These are phyloP conservation scores for Pitta sordida DNA, from an alignment of 2,113 vertebrate genomes.

Conservation along the genomic window DNA sequence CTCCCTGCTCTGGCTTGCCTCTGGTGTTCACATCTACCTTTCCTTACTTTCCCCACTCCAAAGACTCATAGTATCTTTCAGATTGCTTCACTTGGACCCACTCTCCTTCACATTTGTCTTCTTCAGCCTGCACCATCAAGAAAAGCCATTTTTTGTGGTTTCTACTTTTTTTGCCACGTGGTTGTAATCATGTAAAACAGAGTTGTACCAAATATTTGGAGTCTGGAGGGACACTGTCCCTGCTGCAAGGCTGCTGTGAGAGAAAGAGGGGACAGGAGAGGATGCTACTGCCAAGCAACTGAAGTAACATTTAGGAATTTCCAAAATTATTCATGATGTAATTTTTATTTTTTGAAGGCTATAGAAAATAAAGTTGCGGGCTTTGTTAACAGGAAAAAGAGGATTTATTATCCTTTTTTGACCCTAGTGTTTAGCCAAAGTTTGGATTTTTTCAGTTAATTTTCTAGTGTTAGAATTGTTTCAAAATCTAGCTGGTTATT, in stretches of 20 bases:
- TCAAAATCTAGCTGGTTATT: slow-evolving; percentile 24
- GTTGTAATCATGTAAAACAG: background rate
- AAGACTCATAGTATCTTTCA: background rate
- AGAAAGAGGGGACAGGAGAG: background rate
- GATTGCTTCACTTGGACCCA: background rate
- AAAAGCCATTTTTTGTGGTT: background rate
- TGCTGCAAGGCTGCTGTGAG: background rate
- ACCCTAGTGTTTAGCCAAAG: background rate
- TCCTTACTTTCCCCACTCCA: background rate
- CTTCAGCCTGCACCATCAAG: background rate
- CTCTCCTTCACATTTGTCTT: background rate
- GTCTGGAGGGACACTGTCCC: background rate
- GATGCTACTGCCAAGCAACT: background rate
- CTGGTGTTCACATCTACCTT: background rate
- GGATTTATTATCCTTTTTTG: slow-evolving; percentile 28
- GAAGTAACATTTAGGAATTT: background rate
- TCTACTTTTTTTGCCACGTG: background rate
- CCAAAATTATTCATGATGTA: background rate
- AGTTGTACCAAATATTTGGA: background rate
- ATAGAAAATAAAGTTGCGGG: slow-evolving; percentile 6
- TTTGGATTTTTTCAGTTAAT: slow-evolving; percentile 11
- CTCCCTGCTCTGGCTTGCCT: background rate
- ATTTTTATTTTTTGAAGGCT: slow-evolving; percentile 4
- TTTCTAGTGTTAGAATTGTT: background rate
- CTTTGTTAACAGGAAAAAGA: slow-evolving; percentile 2